Conservation (phyloP, 2,888 invertebrate species). For the Ametastegia equiseti region DNA sequence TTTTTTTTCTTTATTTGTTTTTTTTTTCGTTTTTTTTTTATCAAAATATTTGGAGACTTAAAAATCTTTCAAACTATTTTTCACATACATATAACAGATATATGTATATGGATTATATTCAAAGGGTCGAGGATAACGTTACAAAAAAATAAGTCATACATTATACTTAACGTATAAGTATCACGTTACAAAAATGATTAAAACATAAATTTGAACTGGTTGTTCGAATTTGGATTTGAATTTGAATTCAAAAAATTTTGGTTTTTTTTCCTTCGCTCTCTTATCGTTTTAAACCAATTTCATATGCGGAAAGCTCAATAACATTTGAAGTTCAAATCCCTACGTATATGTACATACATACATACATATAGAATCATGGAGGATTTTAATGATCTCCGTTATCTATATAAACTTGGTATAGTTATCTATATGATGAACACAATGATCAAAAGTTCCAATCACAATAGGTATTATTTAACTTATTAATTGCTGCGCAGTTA, state of each 20-base stretch:
- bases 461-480: slow-evolving; percentile 64
- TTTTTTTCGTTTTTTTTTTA: slow-evolving; percentile 18
- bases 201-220: background rate
- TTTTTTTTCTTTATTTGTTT: background rate
- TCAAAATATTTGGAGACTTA: slow-evolving; percentile 40
- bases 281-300: slow-evolving; percentile 11
- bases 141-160: slow-evolving; percentile 28
- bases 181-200: background rate
- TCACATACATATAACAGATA: slow-evolving; percentile 1
- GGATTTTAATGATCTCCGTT: slow-evolving; percentile 21
- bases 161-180: slow-evolving; percentile 12
- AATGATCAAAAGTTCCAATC: slow-evolving; percentile 68
- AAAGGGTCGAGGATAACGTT: background rate
- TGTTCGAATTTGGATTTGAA: background rate
- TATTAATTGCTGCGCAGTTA: slow-evolving; percentile 35
- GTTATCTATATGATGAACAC: slow-evolving; percentile 67
- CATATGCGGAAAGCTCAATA: slow-evolving; percentile 9
- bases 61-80: slow-evolving; percentile 39
- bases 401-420: slow-evolving; percentile 46
- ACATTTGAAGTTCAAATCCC: slow-evolving; percentile 30
- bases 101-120: slow-evolving; percentile 8
- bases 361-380: slow-evolving; percentile 35
- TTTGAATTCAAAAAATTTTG: slow-evolving; percentile 8
- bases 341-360: slow-evolving; percentile 28
- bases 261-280: background rate